A percentile compares a stretch with the other conserved stretches of the same genome.
phyloP scores from a whole-genome alignment of 2,113 vertebrate species.

The Coptodon rendalli region DNA sequence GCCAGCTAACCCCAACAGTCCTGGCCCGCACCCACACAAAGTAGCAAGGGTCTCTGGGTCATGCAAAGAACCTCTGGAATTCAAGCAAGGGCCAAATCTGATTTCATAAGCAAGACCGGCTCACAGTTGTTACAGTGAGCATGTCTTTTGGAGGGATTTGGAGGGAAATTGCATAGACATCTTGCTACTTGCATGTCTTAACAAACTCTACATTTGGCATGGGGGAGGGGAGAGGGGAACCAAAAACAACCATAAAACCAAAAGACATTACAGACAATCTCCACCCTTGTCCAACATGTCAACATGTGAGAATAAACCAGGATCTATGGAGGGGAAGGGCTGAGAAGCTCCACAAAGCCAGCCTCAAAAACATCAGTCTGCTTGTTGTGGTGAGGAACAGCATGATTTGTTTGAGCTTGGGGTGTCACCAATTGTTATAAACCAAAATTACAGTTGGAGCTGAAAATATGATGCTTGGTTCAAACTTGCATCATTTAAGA shows the following conservation, averaged over 20 bases:
- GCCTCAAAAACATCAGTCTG: background rate
- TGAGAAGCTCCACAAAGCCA: background rate
- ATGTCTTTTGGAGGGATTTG: slow-evolving; percentile 15
- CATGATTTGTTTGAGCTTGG: background rate
- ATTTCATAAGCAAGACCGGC: slow-evolving; percentile 12
- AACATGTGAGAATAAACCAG: slow-evolving; percentile 32
- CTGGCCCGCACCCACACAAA: slow-evolving; percentile 14
- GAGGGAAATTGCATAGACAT: slow-evolving; percentile 73
- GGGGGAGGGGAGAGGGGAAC: background rate
- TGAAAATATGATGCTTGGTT: background rate
- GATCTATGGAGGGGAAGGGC: slow-evolving; percentile 7
- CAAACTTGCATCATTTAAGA: background rate
- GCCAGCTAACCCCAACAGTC: background rate
- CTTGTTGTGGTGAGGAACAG: background rate
- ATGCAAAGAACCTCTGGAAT: slow-evolving; percentile 36
- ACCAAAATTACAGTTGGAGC: background rate
- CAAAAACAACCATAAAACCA: slow-evolving; percentile 43
- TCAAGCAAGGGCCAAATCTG: slow-evolving; percentile 25
- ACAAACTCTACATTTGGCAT: slow-evolving; percentile 70
- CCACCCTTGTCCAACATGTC: slow-evolving; percentile 42
- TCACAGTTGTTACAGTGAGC: slow-evolving; percentile 1
- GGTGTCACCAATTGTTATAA: background rate
- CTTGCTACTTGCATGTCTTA: slow-evolving; percentile 67
- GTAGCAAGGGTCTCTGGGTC: slow-evolving; percentile 46
- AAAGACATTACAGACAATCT: slow-evolving; percentile 50